Base-by-base conservation (phyloP, 2,797 vertebrate genomes). In the Tapirus indicus region DNA sequence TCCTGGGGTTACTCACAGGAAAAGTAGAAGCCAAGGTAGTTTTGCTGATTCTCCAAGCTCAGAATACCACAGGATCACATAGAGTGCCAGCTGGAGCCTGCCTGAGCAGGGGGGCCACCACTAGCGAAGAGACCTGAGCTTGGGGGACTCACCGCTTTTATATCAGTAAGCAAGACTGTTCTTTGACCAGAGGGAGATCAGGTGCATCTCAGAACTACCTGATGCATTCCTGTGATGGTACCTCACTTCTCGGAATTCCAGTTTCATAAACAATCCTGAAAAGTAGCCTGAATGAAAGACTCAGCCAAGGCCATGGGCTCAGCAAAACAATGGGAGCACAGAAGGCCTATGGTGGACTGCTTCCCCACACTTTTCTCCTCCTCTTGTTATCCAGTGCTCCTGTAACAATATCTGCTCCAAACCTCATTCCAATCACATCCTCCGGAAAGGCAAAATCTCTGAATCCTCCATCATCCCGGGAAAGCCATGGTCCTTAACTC, bases 31-130 rank as follows among this genome's bases (percentile, higher is more conserved):
- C 13, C 74, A 21, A 8, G 71, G n/a, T 23, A 58, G 8, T 29
- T 27, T 5, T 41, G 23, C 44, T 78, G 1, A 0, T 66, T 82
- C 78, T 54, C 20, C 62, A 38, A 68, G 56, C 27, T 54, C 62
- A 54, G 16, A 52, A 44, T 52, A 38, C 8, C 8, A 41, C 16
- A 69, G 12, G 16, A 29, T 66, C 5, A 41, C 17, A 9, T 1
- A 16, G 2, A 54, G 4, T 7, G 7, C 14, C 27, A 75, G 41
- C 29, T 25, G 54, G 38, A 80, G 18, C 13, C 7, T 44, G 1
- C 29, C 2, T 13, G 2, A 27, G 16, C 9, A 6, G 1, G 12
- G 2, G n/a, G 10, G 7, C 10, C 11, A 18, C 29, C 23, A 17
- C 29, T 9, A 6, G 1, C 2, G 29, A 64, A 85, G 77, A 94